These are phyloP conservation scores for Charadrius vociferus DNA, from an alignment of 2,113 vertebrate genomes.

Conservation along the genomic window DNA sequence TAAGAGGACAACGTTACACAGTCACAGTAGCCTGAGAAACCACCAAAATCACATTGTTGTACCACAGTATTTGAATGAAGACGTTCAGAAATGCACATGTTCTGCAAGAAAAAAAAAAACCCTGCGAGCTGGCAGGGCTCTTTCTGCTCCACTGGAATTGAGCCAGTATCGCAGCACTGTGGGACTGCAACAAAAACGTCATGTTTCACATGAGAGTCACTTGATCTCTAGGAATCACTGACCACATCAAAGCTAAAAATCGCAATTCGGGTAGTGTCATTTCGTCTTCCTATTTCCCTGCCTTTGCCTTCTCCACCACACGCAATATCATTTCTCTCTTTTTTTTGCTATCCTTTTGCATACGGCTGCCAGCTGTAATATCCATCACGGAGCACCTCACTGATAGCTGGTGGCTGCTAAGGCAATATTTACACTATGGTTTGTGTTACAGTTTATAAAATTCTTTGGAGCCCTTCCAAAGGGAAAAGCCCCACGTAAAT, in stretches of 20 bases:
- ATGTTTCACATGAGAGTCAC: background rate
- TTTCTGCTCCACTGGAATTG: background rate
- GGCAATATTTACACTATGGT: background rate
- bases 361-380: background rate
- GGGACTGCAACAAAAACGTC: background rate
- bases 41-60: background rate
- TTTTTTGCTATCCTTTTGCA: background rate
- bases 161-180: background rate
- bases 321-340: background rate
- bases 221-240: background rate
- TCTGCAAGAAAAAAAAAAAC: background rate
- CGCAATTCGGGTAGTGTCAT: background rate
- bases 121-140: background rate
- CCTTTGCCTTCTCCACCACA: fast-evolving
- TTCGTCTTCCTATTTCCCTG: background rate
- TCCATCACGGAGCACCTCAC: background rate
- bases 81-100: fast-evolving
- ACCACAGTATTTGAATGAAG: background rate
- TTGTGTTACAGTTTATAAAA: background rate
- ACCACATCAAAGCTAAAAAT: background rate
- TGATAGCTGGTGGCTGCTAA: background rate
- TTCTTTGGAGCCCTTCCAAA: constrained; percentile 25
- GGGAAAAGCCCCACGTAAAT: constrained; percentile 3
- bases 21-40: background rate
- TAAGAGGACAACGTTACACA: background rate